Conservation (phyloP, 2,888 invertebrate genomes). For the Crepidodera aurea region DNA sequence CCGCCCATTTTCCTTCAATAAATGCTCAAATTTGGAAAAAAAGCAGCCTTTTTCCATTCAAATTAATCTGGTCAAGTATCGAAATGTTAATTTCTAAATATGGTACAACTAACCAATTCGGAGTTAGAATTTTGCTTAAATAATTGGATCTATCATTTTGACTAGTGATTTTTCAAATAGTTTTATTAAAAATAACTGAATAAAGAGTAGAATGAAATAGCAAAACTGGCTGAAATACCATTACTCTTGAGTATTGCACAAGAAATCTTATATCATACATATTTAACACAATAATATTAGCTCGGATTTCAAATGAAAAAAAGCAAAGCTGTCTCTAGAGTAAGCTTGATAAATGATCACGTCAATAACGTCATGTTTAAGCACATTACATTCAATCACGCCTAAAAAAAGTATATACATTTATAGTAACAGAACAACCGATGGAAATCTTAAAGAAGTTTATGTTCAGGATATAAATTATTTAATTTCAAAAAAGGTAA, state of each 20-base stretch:
- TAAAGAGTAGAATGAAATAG: too few species aligned
- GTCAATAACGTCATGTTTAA: constrained; percentile 26
- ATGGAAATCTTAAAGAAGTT: constrained; percentile 19
- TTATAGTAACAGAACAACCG: constrained; percentile 4
- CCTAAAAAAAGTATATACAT: constrained; percentile 14
- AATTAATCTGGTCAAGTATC: too few species aligned
- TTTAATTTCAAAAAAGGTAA: neutral
- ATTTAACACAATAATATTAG: constrained; percentile 9
- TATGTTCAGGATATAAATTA: neutral
- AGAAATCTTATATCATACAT: constrained; percentile 8
- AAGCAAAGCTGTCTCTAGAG: constrained; percentile 17
- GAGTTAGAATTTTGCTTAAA: too few species aligned
- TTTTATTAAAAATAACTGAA: too few species aligned
- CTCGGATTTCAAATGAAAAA: constrained; percentile 17
- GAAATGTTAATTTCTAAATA: too few species aligned
- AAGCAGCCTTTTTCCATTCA: too few species aligned
- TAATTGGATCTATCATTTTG: too few species aligned
- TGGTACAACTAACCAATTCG: too few species aligned
- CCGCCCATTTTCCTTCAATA: too few species aligned
- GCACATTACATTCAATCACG: constrained; percentile 27
- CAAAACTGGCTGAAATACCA: neutral
- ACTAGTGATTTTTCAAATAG: too few species aligned
- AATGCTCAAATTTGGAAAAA: too few species aligned
- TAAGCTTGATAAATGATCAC: constrained; percentile 20
- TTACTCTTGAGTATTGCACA: neutral